These are phyloP conservation scores for Hemibagrus wyckioides DNA, from an alignment of 2,113 vertebrate genomes.

Conservation along the genomic window DNA sequence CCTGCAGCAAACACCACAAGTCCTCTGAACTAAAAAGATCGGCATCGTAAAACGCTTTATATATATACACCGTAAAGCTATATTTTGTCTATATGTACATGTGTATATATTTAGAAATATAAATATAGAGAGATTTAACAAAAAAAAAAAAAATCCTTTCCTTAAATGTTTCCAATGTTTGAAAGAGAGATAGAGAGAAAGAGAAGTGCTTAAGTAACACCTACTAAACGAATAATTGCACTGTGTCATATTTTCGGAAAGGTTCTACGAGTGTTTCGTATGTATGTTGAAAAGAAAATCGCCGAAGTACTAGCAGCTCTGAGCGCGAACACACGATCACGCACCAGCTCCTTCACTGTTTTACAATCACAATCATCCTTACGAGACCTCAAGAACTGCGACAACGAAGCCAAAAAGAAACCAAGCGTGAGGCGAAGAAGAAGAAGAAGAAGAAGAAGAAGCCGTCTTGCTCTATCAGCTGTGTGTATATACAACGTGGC, in stretches of 20 bases:
- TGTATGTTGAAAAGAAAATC: constrained; percentile 15
- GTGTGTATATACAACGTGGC: neutral
- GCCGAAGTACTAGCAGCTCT: constrained; percentile 62
- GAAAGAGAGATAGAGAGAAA: constrained; percentile 46
- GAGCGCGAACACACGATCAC: constrained; percentile 49
- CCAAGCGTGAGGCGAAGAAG: neutral
- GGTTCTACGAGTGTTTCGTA: constrained; percentile 50
- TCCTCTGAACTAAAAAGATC: constrained; percentile 51
- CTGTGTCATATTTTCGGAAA: constrained; percentile 52
- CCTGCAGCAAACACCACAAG: constrained; percentile 56
- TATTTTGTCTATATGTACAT: constrained; percentile 85
- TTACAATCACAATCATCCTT: constrained; percentile 44
- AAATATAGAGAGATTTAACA: constrained; percentile 55
- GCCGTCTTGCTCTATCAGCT: neutral
- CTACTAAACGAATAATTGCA: constrained; percentile 53
- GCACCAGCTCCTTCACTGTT: constrained; percentile 60
- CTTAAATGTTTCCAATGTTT: constrained; percentile 62
- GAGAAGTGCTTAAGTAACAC: constrained; percentile 62
- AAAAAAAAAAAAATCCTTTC: constrained; percentile 58
- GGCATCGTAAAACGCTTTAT: constrained; percentile 69
- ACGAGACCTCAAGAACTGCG: constrained; percentile 57
- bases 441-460: too few relatives aligned
- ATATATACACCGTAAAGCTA: constrained; percentile 70
- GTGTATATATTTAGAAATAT: constrained; percentile 81
- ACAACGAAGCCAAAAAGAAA: constrained; percentile 34